Base-by-base conservation (phyloP, 2,888 invertebrate species). In the Parochlus steinenii region DNA sequence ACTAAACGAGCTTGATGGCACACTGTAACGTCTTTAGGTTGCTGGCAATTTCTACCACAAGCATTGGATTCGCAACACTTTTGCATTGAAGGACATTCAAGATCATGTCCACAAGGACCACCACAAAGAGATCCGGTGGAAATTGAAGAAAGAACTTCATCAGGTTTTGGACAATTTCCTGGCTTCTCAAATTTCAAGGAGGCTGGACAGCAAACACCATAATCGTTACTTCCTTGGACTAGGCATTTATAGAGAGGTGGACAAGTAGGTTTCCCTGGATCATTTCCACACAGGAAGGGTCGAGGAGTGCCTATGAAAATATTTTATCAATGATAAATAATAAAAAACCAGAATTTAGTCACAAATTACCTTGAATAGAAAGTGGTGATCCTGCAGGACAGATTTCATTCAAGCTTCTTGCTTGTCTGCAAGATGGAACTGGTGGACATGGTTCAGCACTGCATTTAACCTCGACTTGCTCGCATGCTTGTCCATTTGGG, bases 191-290 rank as follows among this genome's bases (percentile, higher is more conserved):
- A 69, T 47, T 73, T 72, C 39, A 80, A 50, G 1, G 75, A 77
- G 4, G 77, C 77, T 29, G 85, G 82, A 48, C 85, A 86, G 51
- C 86, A 86, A 10, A 86, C 83, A 0, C 86, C 86, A 48, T 86
- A 86, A 50, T 86, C 86, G 49, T 82, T 79, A 43, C 77, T 76
- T 63, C 54, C 65, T 48, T 83, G 78, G 6, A 85, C 80, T 39
- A 78, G 63, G 51, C 86, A 86, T 48, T 71, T 70, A 55, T 83
- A 83, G 41, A 81, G 63, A 0, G 81, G 79, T 2, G 86, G 86
- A 48, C 86, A 87, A 43, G 70, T 71, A 0, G 86, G 86, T 57
- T 83, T 82, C 20, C 82, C 81, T 5, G 78, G 70, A 25, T 76
- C 76, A 15, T 69, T 69, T 10, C 86, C 86, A 51, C 86, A 86